A percentile compares a stretch with the other conserved stretches of the same genome.
Conservation (phyloP, 2,888 invertebrate species). For the Eubasilissa splendida region DNA sequence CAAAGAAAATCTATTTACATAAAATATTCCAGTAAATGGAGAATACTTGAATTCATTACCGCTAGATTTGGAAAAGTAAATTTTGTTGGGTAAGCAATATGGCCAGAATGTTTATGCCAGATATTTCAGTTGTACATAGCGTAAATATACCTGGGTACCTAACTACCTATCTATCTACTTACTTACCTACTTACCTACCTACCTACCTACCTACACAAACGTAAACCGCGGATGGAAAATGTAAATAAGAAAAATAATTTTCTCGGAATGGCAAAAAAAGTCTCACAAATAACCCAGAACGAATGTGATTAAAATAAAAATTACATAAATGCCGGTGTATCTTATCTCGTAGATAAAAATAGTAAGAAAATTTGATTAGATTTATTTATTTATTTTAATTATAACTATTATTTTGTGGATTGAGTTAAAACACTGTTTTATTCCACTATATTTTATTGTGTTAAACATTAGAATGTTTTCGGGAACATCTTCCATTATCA, state of each 20-base stretch:
- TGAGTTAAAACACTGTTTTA: too few species aligned
- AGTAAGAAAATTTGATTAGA: neutral
- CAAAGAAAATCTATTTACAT: constrained; percentile 11
- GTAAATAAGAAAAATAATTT: constrained; percentile 21
- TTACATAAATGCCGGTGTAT: neutral
- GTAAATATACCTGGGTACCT: neutral
- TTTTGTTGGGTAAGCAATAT: constrained; percentile 18
- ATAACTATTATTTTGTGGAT: too few species aligned
- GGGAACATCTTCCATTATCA: too few species aligned
- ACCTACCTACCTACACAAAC: too few species aligned
- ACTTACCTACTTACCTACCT: too few species aligned
- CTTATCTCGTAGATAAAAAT: neutral
- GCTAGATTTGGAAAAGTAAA: constrained; percentile 21
- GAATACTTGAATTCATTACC: constrained; percentile 28
- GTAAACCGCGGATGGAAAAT: neutral
- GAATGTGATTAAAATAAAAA: constrained; percentile 20
- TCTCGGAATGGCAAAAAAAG: constrained; percentile 8
- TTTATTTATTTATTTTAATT: too few species aligned
- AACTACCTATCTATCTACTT: neutral
- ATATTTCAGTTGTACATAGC: constrained; percentile 21
- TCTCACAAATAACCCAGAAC: neutral
- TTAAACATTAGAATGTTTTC: too few species aligned
- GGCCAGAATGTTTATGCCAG: constrained; percentile 25
- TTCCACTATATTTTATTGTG: too few species aligned
- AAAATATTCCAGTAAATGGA: constrained; percentile 31